Base-by-base conservation (phyloP, 2,888 invertebrate genomes). In the Priocnemis perturbator region DNA sequence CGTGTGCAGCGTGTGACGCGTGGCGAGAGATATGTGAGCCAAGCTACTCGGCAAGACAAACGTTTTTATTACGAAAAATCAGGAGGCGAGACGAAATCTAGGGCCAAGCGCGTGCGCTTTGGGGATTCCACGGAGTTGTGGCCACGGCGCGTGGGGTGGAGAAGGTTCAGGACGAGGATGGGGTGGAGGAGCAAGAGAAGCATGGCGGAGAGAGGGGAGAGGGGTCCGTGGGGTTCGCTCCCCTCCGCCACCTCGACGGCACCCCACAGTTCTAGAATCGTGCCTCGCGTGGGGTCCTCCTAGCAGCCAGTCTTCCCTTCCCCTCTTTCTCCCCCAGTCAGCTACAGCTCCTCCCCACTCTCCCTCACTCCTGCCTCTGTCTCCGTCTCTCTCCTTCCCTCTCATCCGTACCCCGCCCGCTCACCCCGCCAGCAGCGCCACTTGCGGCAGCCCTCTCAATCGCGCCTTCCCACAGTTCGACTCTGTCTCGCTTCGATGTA, bases 11-110 rank as follows among this genome's bases (percentile, higher is more conserved):
- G 48, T 50, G 66, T 44, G 60, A 44, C 61, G 50, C 67, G 45
- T 30, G 66, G 5, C 67, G 77, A 68, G 75, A 83, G 83, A 81
- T 81, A 82, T 77, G 83, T 77, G 82, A 81, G 81, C 78, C 71
- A 71, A 77, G 79, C 77, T 72, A 83, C 82, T 84, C 78, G 81
- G 78, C 81, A 83, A 85, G 86, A 86, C 85, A 87, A 87, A 87
- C 85, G 87, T 86, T 87, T 87, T 87, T 86, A 87, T 87, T 84
- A 83, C 81, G 83, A 86, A 85, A 87, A 87, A 87, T 86, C 86
- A 86, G 85, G 81, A 84, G 81, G 79, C 84, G 82, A 86, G 81
- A 85, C 83, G 83, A 85, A 86, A 86, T 86, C 83, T 85, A 87
- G 84, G 83, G 69, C 81, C 77, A 59, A 45, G 81, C 82, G 79